Evolutionary conservation across 2,113 vertebrate species (phyloP).

Genomic region (Noctilio leporinus): DNA sequence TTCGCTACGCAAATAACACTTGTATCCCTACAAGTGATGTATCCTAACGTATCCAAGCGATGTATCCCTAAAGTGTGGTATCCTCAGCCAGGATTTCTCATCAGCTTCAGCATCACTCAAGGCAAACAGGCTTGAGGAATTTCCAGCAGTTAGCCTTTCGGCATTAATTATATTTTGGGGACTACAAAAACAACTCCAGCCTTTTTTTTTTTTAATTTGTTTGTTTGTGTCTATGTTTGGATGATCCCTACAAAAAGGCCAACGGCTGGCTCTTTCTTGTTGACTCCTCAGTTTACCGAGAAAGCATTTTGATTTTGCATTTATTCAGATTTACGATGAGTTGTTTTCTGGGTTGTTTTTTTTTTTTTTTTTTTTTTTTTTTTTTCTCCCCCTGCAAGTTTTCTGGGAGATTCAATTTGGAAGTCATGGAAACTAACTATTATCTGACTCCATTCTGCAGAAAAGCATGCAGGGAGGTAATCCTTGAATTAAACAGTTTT

Average conservation of each 20-base stretch:
- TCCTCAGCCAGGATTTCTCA: neutral
- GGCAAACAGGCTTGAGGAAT: constrained; percentile 59
- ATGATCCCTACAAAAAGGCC: constrained; percentile 65
- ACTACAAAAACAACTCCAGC: neutral
- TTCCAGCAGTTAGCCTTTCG: constrained; percentile 51
- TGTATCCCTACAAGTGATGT: too few species aligned
- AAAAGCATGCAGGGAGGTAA: constrained; percentile 98
- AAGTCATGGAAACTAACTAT: constrained; percentile 99
- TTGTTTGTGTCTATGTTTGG: too few species aligned
- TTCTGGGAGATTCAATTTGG: constrained; percentile 81
- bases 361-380: constrained; percentile 47
- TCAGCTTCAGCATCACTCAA: constrained; percentile 21
- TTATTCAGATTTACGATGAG: constrained; percentile 70
- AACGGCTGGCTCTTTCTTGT: constrained; percentile 60
- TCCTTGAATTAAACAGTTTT: constrained; percentile 99
- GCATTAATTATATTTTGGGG: constrained; percentile 55
- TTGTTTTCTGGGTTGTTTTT: neutral
- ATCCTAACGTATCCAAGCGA: too few species aligned
- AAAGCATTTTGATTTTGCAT: constrained; percentile 58
- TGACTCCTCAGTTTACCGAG: constrained; percentile 51
- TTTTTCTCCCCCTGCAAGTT: constrained; percentile 50
- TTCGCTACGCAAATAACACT: constrained; percentile 53
- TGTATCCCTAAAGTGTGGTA: constrained; percentile 29
- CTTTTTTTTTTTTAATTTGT: neutral
- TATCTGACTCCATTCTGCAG: constrained; percentile 95